A percentile compares a stretch with the other conserved stretches of the same genome.
These are phyloP conservation scores for Graptemys geographica DNA, from an alignment of 2,797 vertebrate species.

Conservation along the genomic window DNA sequence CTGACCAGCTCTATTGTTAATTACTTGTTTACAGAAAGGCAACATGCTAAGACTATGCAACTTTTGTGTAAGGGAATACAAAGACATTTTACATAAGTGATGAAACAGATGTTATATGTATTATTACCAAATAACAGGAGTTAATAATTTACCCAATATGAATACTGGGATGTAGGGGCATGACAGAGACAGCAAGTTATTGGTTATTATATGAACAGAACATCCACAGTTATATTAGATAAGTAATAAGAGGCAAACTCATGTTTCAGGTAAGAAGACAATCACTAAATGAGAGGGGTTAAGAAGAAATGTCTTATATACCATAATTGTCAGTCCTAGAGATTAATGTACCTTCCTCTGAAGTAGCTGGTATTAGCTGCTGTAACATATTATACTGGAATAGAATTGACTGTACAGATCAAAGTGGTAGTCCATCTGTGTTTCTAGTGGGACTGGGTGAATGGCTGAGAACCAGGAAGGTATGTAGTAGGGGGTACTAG, in stretches of 20 bases:
- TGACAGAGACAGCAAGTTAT: neutral
- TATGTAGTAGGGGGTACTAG: neutral
- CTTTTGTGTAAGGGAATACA: neutral
- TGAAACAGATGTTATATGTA: neutral
- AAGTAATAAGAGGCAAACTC: accelerated
- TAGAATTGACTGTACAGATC: conserved; percentile 43
- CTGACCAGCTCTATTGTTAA: neutral
- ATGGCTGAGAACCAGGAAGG: conserved; percentile 46
- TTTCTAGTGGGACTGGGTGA: conserved; percentile 47
- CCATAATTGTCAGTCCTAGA: conserved; percentile 29
- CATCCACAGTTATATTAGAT: neutral
- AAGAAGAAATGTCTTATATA: conserved; percentile 20
- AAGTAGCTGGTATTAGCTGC: conserved; percentile 41
- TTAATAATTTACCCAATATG: neutral
- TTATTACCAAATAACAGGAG: neutral
- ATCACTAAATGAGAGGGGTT: neutral
- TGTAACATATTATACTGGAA: conserved; percentile 50
- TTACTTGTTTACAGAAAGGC: neutral
- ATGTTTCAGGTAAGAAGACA: neutral
- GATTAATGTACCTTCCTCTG: conserved; percentile 53
- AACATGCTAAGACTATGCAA: neutral
- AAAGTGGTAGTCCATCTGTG: neutral
- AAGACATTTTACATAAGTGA: neutral
- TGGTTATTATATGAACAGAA: neutral
- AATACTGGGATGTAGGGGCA: neutral